phyloP scores from a whole-genome alignment of 2,888 invertebrate species.

The Sussaba pulchella region DNA sequence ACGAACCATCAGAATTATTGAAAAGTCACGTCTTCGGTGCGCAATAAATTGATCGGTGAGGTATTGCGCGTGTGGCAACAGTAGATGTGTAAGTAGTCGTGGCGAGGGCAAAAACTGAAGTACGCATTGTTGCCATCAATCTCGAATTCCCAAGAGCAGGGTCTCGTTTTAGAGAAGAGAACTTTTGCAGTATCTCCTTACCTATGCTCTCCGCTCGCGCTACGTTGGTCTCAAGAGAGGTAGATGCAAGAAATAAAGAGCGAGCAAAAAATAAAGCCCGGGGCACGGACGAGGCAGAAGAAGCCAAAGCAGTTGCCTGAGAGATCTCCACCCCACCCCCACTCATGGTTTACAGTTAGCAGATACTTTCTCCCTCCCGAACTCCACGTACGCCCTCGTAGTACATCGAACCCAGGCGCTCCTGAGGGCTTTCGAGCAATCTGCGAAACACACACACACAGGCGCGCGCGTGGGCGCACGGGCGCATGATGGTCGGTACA shows the following conservation, averaged over 20 bases:
- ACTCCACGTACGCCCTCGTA: conserved; percentile 52
- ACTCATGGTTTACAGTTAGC: conserved; percentile 51
- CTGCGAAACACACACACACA: conserved; percentile 48
- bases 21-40: too few species aligned
- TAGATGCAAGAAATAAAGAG: conserved; percentile 19
- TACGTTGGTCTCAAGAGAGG: conserved; percentile 16
- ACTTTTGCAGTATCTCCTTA: conserved; percentile 42
- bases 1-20: too few species aligned
- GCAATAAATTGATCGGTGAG: too few species aligned
- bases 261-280: conserved; percentile 21
- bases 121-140: conserved; percentile 9
- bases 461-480: background rate
- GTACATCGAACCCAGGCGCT: conserved; percentile 32
- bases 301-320: conserved; percentile 30
- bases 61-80: too few species aligned
- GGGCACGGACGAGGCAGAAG: conserved; percentile 32
- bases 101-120: too few species aligned
- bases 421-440: conserved; percentile 51
- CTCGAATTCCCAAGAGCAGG: background rate
- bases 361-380: conserved; percentile 55
- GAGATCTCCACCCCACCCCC: conserved; percentile 38
- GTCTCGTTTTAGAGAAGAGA: conserved; percentile 30
- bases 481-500: conserved; percentile 22
- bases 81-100: too few species aligned
- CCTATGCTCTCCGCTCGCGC: conserved; percentile 11